These are phyloP conservation scores for Phytoseiulus persimilis DNA, from an alignment of 2,888 invertebrate genomes.

Conservation along the genomic window DNA sequence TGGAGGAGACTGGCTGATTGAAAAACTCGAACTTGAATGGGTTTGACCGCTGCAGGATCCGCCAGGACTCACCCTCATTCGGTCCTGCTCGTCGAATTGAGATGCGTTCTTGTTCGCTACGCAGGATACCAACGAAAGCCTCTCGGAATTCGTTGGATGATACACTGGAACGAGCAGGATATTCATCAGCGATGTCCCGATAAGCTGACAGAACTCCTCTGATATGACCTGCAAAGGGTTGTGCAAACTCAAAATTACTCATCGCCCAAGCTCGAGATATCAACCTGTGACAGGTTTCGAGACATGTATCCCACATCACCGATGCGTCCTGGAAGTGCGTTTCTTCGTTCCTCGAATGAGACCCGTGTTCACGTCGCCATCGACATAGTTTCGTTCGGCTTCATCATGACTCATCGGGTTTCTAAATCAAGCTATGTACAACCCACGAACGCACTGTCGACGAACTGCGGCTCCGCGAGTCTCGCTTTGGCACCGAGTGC, in stretches of 20 bases:
- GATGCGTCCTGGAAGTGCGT: background rate
- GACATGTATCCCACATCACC: background rate
- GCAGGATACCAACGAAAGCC: constrained; percentile 41
- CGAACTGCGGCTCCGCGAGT: too few relatives aligned
- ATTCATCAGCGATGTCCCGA: background rate
- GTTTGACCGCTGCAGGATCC: too few relatives aligned
- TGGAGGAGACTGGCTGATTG: too few relatives aligned
- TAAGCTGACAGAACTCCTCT: background rate
- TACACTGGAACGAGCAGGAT: constrained; percentile 42
- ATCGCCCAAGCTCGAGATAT: background rate
- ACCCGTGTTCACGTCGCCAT: background rate
- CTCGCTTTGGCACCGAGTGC: too few relatives aligned
- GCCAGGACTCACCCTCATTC: constrained; percentile 40
- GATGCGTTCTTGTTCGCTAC: constrained; percentile 41
- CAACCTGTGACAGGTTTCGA: background rate
- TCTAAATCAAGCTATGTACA: too few relatives aligned
- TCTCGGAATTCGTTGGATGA: constrained; percentile 41
- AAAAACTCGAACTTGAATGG: too few relatives aligned
- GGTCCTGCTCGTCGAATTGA: constrained; percentile 42
- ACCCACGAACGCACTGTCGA: too few relatives aligned
- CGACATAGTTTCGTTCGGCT: background rate
- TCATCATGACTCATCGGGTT: background rate
- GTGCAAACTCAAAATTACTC: background rate
- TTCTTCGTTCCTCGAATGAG: background rate
- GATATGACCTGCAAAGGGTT: background rate